These are phyloP conservation scores for Eupithecia dodoneata DNA, from an alignment of 2,888 invertebrate species.

Conservation along the genomic window DNA sequence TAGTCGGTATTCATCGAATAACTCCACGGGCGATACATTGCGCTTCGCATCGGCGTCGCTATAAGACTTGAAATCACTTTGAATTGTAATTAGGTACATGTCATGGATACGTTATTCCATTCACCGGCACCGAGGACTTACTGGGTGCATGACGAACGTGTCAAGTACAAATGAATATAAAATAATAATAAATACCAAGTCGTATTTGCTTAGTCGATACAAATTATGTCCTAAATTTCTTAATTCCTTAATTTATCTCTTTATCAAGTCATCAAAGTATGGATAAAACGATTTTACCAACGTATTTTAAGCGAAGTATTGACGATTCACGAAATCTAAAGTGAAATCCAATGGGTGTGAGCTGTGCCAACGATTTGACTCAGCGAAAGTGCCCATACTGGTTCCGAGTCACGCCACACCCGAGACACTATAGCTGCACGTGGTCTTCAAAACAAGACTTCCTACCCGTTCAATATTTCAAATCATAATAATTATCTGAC, in stretches of 20 bases:
- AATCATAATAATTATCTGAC: not conserved
- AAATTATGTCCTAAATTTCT: not conserved
- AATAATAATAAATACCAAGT: slow-evolving; percentile 7
- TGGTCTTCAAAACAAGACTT: slow-evolving; percentile 25
- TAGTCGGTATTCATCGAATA: slow-evolving; percentile 52
- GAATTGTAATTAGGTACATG: slow-evolving; percentile 65
- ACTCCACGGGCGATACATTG: slow-evolving; percentile 38
- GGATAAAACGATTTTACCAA: slow-evolving; percentile 9
- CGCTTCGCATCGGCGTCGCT: slow-evolving; percentile 47
- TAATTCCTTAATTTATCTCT: slow-evolving; percentile 1
- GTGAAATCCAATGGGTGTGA: slow-evolving; percentile 75
- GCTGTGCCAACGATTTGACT: slow-evolving; percentile 66
- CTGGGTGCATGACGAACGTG: slow-evolving; percentile 34
- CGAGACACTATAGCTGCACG: slow-evolving; percentile 49
- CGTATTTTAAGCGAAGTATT: slow-evolving; percentile 31
- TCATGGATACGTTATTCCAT: slow-evolving; percentile 59
- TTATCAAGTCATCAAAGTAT: not conserved
- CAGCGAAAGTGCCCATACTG: slow-evolving; percentile 81
- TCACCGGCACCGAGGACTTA: slow-evolving; percentile 53
- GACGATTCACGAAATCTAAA: slow-evolving; percentile 60
- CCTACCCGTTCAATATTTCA: slow-evolving; percentile 1
- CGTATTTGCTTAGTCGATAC: not conserved
- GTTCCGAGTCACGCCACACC: slow-evolving; percentile 64
- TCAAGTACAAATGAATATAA: slow-evolving; percentile 1
- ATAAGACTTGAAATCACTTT: slow-evolving; percentile 61